Conservation (phyloP, 2,888 invertebrate genomes). For the Tenthredo amoena region DNA sequence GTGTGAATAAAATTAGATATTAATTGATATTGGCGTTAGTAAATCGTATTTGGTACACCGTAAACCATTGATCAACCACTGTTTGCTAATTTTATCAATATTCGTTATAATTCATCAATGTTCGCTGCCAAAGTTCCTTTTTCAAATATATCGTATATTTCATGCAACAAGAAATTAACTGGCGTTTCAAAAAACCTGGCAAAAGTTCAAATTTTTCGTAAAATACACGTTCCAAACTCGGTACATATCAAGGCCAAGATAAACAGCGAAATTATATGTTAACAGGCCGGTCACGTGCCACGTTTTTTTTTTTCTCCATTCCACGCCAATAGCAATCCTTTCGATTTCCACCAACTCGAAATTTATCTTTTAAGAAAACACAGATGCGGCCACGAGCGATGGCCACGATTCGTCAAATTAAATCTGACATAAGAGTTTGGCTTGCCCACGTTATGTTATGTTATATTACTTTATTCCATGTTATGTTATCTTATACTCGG, state of each 20-base stretch:
- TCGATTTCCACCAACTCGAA: conserved; percentile 19
- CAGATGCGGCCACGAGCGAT: conserved; percentile 38
- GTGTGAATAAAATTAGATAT: background rate
- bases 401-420: conserved; percentile 44
- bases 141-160: too few species aligned
- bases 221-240: background rate
- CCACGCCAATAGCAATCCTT: conserved; percentile 18
- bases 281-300: background rate
- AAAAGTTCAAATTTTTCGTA: background rate
- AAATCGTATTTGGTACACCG: background rate
- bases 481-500: background rate
- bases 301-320: background rate
- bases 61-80: background rate
- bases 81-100: background rate
- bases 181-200: conserved; percentile 5
- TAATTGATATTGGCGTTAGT: conserved; percentile 8
- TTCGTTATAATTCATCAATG: background rate
- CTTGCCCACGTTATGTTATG: background rate
- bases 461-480: background rate
- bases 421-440: conserved; percentile 9
- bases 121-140: too few species aligned
- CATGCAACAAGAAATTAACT: background rate
- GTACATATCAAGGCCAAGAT: background rate
- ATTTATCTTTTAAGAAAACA: conserved; percentile 42
- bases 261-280: background rate